These are phyloP conservation scores for Agelaius tricolor DNA, from an alignment of 2,113 vertebrate genomes.

Conservation along the genomic window DNA sequence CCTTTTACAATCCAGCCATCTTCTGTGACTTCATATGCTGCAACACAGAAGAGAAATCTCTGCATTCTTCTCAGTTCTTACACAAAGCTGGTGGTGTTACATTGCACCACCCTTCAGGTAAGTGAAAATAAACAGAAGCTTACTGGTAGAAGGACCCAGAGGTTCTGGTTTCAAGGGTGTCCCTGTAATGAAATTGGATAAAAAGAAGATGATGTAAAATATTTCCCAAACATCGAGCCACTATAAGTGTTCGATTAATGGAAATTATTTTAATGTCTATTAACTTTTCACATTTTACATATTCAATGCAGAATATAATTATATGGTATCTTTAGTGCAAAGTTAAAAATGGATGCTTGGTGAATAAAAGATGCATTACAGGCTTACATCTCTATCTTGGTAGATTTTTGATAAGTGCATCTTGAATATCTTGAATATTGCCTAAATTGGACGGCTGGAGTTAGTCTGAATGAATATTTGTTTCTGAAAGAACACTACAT, in stretches of 20 bases:
- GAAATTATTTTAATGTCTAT: neutral
- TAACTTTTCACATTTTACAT: neutral
- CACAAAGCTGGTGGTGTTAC: neutral
- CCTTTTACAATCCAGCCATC: conserved; percentile 90
- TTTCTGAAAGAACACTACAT: neutral
- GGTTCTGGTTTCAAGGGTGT: conserved; percentile 80
- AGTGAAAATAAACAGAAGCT: conserved; percentile 12
- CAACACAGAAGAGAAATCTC: neutral
- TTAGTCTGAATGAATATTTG: neutral
- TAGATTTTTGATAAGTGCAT: neutral
- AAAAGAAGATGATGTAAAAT: neutral
- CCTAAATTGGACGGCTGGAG: neutral
- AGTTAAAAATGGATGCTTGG: neutral
- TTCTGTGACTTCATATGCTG: conserved; percentile 80
- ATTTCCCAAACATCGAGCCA: neutral
- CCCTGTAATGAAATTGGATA: conserved; percentile 74
- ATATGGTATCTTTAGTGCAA: neutral
- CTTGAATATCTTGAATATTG: neutral
- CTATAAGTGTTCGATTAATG: neutral
- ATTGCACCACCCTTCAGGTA: neutral
- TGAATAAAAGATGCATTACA: neutral
- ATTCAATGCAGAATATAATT: neutral
- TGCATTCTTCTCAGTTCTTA: neutral
- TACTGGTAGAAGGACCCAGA: conserved; percentile 69
- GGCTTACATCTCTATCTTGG: neutral